phyloP scores from a whole-genome alignment of 2,113 vertebrate genomes.

The Malurus alboscapulatus region DNA sequence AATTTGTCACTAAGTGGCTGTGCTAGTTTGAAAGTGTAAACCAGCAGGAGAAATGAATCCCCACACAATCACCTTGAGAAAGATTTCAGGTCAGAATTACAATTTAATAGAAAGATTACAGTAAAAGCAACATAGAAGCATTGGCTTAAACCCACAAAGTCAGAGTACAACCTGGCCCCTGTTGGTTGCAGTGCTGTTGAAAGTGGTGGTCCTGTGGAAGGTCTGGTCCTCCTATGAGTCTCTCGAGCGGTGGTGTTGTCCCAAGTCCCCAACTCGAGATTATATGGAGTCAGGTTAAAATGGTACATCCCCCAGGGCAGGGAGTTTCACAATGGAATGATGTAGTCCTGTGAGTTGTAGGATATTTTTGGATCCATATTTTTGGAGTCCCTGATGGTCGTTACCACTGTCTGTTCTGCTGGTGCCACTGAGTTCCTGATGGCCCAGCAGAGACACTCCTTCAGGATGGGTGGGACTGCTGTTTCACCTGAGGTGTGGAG shows the following conservation, averaged over 20 bases:
- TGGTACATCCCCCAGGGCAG: background rate
- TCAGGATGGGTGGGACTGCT: background rate
- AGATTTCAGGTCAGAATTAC: background rate
- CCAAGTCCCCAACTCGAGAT: accelerated
- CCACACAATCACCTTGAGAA: background rate
- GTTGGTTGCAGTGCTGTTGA: background rate
- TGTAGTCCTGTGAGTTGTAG: background rate
- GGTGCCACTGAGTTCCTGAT: background rate
- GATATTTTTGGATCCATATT: background rate
- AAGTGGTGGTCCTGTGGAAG: background rate
- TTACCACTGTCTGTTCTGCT: accelerated
- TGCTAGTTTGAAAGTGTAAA: background rate
- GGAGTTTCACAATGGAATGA: background rate
- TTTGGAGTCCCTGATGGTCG: background rate
- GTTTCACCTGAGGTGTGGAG: accelerated
- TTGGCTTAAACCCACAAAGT: background rate
- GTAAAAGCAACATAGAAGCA: background rate
- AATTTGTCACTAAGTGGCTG: background rate
- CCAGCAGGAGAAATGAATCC: background rate
- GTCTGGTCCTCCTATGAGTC: background rate
- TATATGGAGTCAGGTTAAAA: background rate
- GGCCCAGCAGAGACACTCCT: background rate
- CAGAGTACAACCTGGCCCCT: background rate
- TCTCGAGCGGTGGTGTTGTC: background rate
- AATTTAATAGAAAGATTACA: background rate